Evolutionary conservation across 2,888 invertebrate species (phyloP).

Genomic region (Acrocyrtus sp.): DNA sequence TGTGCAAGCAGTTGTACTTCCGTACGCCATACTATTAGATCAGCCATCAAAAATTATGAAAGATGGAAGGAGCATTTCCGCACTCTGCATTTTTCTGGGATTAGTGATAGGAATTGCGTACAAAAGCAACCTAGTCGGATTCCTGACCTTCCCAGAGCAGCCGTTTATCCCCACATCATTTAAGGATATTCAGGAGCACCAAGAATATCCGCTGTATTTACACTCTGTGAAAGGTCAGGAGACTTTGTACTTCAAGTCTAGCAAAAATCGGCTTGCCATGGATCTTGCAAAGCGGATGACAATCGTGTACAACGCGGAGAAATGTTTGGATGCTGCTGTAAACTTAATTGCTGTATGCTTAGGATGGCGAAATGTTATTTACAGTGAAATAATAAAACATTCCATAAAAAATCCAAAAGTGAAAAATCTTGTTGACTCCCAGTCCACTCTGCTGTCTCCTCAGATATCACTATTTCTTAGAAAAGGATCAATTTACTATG

Average conservation of each 20-base stretch:
- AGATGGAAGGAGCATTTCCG: background rate
- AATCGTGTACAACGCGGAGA: background rate
- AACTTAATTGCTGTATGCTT: constrained; percentile 4
- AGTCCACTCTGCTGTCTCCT: background rate
- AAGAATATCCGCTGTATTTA: background rate
- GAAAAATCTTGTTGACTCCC: background rate
- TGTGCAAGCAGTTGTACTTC: background rate
- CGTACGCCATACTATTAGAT: background rate
- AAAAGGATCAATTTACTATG: background rate
- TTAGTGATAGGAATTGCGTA: constrained; percentile 10
- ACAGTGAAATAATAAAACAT: background rate
- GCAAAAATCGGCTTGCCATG: background rate
- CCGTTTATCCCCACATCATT: background rate
- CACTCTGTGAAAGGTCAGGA: background rate
- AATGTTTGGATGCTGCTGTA: background rate
- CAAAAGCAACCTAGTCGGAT: constrained; percentile 21
- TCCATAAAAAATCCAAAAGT: background rate
- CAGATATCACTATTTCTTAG: background rate
- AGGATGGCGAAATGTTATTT: constrained; percentile 3
- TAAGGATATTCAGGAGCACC: background rate
- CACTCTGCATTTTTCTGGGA: background rate
- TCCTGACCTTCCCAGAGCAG: constrained; percentile 21
- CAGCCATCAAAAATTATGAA: background rate
- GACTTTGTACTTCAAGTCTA: background rate
- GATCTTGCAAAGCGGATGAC: background rate